Conservation (phyloP, 2,797 vertebrate genomes). For the Gymnopithys bicolor region DNA sequence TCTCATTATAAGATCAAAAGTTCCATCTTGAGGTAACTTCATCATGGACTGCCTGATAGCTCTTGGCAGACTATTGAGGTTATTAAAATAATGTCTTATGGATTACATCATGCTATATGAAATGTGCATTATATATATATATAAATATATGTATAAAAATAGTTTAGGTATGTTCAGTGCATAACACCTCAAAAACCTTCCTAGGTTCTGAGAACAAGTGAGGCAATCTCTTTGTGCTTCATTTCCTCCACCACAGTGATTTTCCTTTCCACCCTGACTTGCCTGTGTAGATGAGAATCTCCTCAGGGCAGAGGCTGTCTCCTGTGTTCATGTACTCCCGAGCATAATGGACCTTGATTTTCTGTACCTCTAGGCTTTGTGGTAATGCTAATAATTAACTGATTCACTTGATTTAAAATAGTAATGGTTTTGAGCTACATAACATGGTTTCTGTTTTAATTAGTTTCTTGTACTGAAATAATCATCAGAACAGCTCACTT, state of each 20-base stretch:
- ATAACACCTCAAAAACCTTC: background rate
- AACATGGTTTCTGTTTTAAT: background rate
- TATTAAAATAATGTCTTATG: background rate
- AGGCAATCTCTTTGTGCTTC: background rate
- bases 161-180: background rate
- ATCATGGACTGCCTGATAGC: background rate
- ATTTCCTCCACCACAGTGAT: background rate
- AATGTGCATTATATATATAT: background rate
- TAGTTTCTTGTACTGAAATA: background rate
- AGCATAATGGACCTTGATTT: background rate
- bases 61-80: background rate
- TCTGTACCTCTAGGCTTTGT: background rate
- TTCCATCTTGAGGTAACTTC: background rate
- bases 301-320: background rate
- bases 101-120: background rate
- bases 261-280: background rate
- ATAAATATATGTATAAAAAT: background rate
- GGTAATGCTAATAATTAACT: background rate
- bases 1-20: background rate
- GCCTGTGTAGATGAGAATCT: background rate
- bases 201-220: background rate
- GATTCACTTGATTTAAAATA: background rate
- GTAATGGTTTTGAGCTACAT: background rate
- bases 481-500: background rate
- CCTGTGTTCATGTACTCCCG: background rate